These are phyloP conservation scores for Dascyllus trimaculatus DNA, from an alignment of 2,113 vertebrate genomes.

Conservation along the genomic window DNA sequence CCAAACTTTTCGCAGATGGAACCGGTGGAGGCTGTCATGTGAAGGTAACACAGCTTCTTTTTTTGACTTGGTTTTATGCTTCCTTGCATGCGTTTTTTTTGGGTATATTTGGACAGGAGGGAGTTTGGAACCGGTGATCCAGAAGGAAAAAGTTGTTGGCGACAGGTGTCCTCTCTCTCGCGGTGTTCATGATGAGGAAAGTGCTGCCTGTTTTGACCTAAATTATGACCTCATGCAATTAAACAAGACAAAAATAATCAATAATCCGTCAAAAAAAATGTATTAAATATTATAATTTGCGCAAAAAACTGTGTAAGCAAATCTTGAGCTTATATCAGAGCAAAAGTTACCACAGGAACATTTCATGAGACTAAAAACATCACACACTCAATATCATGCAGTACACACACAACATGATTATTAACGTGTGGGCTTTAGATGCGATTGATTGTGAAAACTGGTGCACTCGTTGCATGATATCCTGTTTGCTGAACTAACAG, in stretches of 20 bases:
- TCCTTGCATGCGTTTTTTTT: neutral
- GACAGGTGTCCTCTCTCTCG: conserved; percentile 73
- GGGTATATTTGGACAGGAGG: neutral
- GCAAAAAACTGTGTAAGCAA: too few relatives aligned
- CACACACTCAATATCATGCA: neutral
- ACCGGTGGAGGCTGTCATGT: conserved; percentile 31
- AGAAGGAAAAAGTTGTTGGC: conserved; percentile 10
- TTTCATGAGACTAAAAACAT: neutral
- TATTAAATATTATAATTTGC: neutral
- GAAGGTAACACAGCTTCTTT: conserved; percentile 43
- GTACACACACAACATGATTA: neutral
- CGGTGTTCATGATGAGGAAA: conserved; percentile 30
- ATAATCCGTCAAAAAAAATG: neutral
- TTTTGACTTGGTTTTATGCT: neutral
- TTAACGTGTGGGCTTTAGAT: neutral
- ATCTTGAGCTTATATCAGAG: neutral
- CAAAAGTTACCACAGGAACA: neutral
- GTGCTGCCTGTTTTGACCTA: neutral
- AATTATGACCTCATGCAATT: neutral
- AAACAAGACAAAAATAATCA: neutral
- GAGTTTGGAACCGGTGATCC: neutral
- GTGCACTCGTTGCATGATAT: conserved; percentile 11
- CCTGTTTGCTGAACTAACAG: conserved; percentile 47
- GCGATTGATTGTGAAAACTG: neutral
- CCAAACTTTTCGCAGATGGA: conserved; percentile 57